Evolutionary conservation across 2,888 invertebrate species (phyloP), one percentile per base, ranked within the genome.

Genomic region (Papilio demoleus): DNA sequence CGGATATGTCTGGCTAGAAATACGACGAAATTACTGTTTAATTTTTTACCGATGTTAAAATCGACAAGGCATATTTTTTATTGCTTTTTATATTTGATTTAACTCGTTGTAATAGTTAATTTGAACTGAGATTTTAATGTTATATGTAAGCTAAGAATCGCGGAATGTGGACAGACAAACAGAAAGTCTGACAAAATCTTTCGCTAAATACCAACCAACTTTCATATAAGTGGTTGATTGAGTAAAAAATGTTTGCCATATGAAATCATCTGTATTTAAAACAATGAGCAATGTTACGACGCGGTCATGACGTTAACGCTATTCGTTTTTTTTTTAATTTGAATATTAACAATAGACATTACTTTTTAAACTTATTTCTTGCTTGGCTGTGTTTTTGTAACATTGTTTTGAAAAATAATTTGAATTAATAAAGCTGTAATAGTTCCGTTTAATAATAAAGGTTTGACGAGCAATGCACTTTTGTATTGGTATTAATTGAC

Each of bases 161-260:
- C n/a, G n/a, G n/a, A n/a, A n/a, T n/a, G n/a, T n/a, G n/a, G n/a
- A n/a, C n/a, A n/a, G n/a, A n/a, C n/a, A n/a, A n/a, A n/a, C n/a
- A n/a, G n/a, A n/a, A n/a, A n/a, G n/a, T n/a, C n/a, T n/a, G n/a
- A n/a, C n/a, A n/a, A n/a, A n/a, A n/a, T n/a, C n/a, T n/a, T n/a
- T n/a, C n/a, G n/a, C n/a, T n/a, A n/a, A n/a, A n/a, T n/a, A n/a
- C n/a, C n/a, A n/a, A n/a, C n/a, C n/a, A n/a, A n/a, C n/a, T n/a
- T n/a, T n/a, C 8, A 27, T 14, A 53, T 14, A 53, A 53, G n/a
- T 27, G 12, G 17, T 12, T 27, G 53, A 6, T 50, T 27, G 53
- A 27, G n/a, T n/a, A 53, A 27, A 53, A 53, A 24, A 53, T 53
- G 14, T 53, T n/a, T 53, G 27, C 8, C n/a, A 27, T 8, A 53